Percentiles rank a stretch among this genome's conserved stretches.
phyloP scores from a whole-genome alignment of 64 coral and sea anemone species.

The Actinia tenebrosa region DNA sequence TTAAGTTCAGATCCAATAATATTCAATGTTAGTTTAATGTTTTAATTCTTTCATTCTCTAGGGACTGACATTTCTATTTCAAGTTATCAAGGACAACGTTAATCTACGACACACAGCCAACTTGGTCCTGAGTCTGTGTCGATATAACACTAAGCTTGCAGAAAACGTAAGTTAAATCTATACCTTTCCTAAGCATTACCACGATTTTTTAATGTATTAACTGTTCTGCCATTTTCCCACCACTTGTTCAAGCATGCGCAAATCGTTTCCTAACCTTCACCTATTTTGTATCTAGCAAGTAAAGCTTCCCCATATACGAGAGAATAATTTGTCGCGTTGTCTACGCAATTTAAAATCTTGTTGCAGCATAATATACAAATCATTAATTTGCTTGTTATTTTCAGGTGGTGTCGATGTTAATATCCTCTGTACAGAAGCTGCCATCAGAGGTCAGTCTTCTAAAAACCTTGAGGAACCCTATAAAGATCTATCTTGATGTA shows the following conservation, averaged over 20 bases:
- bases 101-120: conserved; percentile 91
- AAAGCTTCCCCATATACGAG: no score
- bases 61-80: conserved; percentile 94
- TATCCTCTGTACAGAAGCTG: conserved; percentile 92
- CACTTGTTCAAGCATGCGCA: no score
- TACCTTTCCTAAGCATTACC: not conserved
- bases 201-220: no score
- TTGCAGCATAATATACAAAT: not conserved
- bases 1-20: not conserved
- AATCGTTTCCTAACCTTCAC: no score
- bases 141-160: conserved; percentile 86
- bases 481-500: not conserved
- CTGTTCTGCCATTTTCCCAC: not conserved
- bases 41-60: not conserved
- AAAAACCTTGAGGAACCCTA: not conserved
- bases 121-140: conserved; percentile 82
- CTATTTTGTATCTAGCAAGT: no score
- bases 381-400: not conserved
- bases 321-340: no score
- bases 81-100: conserved; percentile 90
- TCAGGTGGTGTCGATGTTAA: conserved; percentile 86
- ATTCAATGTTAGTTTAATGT: not conserved
- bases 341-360: no score
- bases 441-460: conserved; percentile 71
- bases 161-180: conserved; percentile 74